Base-by-base conservation (phyloP, 2,113 vertebrate genomes). In the Phylloscopus whistleri region DNA sequence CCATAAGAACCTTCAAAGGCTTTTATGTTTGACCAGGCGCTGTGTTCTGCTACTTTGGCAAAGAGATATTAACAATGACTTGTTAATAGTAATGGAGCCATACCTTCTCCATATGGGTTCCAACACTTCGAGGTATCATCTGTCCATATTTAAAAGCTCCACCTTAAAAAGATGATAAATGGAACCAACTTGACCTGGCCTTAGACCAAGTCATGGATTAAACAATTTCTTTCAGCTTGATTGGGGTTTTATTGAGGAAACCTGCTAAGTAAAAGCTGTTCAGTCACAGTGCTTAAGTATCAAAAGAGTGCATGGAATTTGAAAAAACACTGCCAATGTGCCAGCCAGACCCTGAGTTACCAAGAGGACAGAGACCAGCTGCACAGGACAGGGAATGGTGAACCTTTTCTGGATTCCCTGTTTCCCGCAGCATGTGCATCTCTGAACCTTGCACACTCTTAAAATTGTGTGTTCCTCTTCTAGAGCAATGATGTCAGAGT, bases 91-190 rank as follows among this genome's bases (percentile, higher is more conserved):
- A 94, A 91, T 84, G 91, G 92, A 96, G 68, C 58, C 95, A 97
- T 95, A 90, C 94, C 85, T 96, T 95, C 81, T 90, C 96, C 97
- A 98, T 95, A 96, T 98, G 98, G 94, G 75, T 84, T 96, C 89
- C 89, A 94, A 75, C 89, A 89, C 43, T 97, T 94, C 22, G 31
- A 59, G 39, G 69, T 93, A 75, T 97, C 90, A 91, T 97, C 97
- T 98, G 97, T 93, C 97, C 92, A 86, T 97, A 92, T 98, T 97
- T 97, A 97, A 97, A 97, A 97, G 90, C 95, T 96, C 93, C 92
- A 93, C 97, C 97, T 97, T 97, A 97, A 96, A 97, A 97, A 97
- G 93, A 96, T 98, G 97, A 98, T 98, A 97, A 98, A 98, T 97
- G 97, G 97, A 97, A 96, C 96, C 97, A 98, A 97, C 96, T 98